phyloP scores from a whole-genome alignment of 1,140 invertebrate genomes.

The Caerostris extrusa region DNA sequence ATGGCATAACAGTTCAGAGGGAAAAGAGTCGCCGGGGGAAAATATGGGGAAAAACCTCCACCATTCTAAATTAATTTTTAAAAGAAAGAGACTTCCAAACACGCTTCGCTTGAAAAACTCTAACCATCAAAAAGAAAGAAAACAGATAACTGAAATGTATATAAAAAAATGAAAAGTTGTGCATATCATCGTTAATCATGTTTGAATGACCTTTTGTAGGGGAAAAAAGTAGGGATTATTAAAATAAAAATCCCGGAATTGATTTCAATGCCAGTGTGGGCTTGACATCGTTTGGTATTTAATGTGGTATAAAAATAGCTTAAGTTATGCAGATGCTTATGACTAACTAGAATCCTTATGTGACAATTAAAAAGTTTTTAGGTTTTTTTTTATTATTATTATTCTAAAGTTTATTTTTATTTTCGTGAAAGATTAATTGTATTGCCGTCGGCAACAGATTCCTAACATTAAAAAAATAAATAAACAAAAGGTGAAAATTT shows the following conservation, averaged over 20 bases:
- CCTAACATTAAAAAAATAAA: neutral
- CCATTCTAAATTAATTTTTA: conserved; percentile 67
- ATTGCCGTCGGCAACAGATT: conserved; percentile 19
- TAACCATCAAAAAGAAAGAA: neutral
- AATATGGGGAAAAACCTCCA: neutral
- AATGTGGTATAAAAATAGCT: conserved; percentile 48
- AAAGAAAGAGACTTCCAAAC: conserved; percentile 48
- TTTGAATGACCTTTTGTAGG: conserved; percentile 65
- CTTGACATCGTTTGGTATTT: conserved; percentile 41
- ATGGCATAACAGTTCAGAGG: conserved; percentile 53
- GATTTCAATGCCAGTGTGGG: conserved; percentile 57
- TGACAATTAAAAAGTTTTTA: conserved; percentile 31
- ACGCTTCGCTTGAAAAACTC: conserved; percentile 42
- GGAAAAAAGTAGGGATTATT: conserved; percentile 19
- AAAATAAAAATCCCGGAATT: conserved; percentile 62
- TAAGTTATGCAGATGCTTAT: conserved; percentile 3
- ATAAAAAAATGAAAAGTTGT: conserved; percentile 43
- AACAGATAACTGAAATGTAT: conserved; percentile 11
- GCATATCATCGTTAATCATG: conserved; percentile 67
- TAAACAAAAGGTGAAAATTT: too few relatives aligned
- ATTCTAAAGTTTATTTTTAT: neutral
- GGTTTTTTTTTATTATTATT: neutral
- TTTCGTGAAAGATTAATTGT: neutral
- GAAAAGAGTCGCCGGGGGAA: neutral
- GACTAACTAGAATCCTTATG: neutral